Evolutionary conservation across 2,888 invertebrate species (phyloP).

Genomic region (Adela reaumurella): DNA sequence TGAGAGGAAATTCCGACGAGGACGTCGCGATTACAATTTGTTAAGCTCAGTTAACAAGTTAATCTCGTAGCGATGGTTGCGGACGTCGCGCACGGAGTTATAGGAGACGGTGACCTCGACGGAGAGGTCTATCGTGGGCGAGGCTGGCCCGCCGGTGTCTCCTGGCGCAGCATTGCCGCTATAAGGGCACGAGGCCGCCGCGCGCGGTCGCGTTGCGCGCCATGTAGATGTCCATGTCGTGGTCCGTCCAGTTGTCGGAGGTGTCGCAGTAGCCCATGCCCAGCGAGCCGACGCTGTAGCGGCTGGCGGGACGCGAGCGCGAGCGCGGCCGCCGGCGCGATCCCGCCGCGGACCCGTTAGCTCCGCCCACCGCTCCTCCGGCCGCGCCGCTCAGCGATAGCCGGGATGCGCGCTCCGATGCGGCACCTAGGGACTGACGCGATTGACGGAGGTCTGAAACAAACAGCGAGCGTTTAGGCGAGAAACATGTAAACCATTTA

Average conservation of each 20-base stretch:
- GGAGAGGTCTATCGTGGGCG: constrained; percentile 8
- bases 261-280: constrained; percentile 86
- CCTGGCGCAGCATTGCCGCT: constrained; percentile 26
- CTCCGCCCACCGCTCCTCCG: constrained; percentile 52
- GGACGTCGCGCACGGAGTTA: background rate
- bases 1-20: background rate
- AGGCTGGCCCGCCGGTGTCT: constrained; percentile 6
- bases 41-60: background rate
- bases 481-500: too few species aligned
- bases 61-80: background rate
- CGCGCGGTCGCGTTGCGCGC: constrained; percentile 85
- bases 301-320: constrained; percentile 75
- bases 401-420: constrained; percentile 77
- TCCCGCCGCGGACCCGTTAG: constrained; percentile 49
- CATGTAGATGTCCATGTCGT: constrained; percentile 95
- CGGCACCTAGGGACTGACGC: constrained; percentile 78
- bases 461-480: background rate
- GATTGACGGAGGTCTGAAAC: constrained; percentile 77
- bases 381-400: constrained; percentile 66
- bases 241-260: constrained; percentile 91
- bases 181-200: constrained; percentile 81
- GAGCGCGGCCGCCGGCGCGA: constrained; percentile 73
- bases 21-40: background rate
- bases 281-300: constrained; percentile 76
- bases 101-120: constrained; percentile 5